Evolutionary conservation across 1,140 invertebrate genomes (phyloP), one percentile per base, ranked within the genome.

Genomic region (Galendromus occidentalis): DNA sequence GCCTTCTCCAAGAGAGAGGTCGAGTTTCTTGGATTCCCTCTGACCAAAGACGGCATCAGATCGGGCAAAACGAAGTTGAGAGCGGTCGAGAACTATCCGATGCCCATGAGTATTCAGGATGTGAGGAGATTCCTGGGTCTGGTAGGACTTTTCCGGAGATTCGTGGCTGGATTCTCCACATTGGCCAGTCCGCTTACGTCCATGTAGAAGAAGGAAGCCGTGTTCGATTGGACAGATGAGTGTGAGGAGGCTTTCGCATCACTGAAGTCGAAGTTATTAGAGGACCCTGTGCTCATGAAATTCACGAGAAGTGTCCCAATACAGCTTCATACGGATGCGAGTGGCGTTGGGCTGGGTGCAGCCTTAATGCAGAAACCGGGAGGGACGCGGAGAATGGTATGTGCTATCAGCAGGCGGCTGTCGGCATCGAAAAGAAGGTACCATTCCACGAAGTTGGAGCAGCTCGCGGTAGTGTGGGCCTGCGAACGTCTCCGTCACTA

Each of bases 401-500:
- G n/a, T n/a, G n/a, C n/a, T n/a, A n/a, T n/a, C n/a, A n/a, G n/a
- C n/a, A n/a, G n/a, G n/a, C n/a, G n/a, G n/a, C n/a, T n/a, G n/a
- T n/a, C n/a, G n/a, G n/a, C n/a, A n/a, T n/a, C n/a, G n/a, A n/a
- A n/a, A n/a, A n/a, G n/a, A n/a, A n/a, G n/a, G n/a, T n/a, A n/a
- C n/a, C n/a, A n/a, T n/a, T n/a, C n/a, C n/a, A n/a, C n/a, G n/a
- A n/a, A n/a, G n/a, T n/a, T n/a, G n/a, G n/a, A n/a, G n/a, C n/a
- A n/a, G n/a, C n/a, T n/a, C n/a, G n/a, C n/a, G n/a, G n/a, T n/a
- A n/a, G n/a, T n/a, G n/a, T n/a, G n/a, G n/a, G n/a, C n/a, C n/a
- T n/a, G 77, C 14, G 0, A 75, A 75, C 76, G 71, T 76, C 79
- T 78, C 74, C 75, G 73, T 73, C 76, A 76, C 22, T 79, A 80